These are phyloP conservation scores for Lapara coniferarum DNA, from an alignment of 2,888 invertebrate genomes.

Conservation along the genomic window DNA sequence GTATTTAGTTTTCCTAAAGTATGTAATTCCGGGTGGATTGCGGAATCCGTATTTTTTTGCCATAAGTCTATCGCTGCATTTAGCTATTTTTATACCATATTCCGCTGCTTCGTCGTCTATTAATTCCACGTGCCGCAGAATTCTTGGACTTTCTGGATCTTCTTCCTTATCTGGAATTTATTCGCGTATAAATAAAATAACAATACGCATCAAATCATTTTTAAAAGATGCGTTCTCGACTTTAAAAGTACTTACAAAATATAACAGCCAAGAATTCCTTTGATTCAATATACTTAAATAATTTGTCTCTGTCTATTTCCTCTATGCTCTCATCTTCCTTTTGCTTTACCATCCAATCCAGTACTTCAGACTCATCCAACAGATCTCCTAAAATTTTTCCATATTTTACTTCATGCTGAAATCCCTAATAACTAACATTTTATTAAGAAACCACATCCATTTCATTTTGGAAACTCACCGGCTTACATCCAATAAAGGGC, in stretches of 20 bases:
- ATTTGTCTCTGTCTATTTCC: conserved; percentile 92
- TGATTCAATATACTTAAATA: conserved; percentile 92
- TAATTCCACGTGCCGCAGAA: conserved; percentile 93
- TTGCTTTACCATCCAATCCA: conserved; percentile 96
- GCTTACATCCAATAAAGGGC: conserved; percentile 73
- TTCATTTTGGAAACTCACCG: conserved; percentile 78
- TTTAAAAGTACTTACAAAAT: conserved; percentile 90
- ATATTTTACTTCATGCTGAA: conserved; percentile 53
- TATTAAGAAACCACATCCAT: conserved; percentile 82
- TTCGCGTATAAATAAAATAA: background rate
- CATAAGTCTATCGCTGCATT: conserved; percentile 94
- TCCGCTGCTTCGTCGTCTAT: conserved; percentile 96
- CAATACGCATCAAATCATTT: background rate
- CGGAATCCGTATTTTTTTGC: conserved; percentile 96
- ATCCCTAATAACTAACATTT: conserved; percentile 51
- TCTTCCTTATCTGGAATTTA: conserved; percentile 88
- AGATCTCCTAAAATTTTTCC: conserved; percentile 79
- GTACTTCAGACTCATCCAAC: conserved; percentile 90
- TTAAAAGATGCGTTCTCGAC: background rate
- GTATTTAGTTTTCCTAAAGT: conserved; percentile 94
- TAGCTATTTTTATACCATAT: conserved; percentile 95
- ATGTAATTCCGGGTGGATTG: conserved; percentile 94
- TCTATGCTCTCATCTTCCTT: conserved; percentile 96
- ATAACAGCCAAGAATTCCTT: conserved; percentile 96
- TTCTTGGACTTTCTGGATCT: conserved; percentile 90